Evolutionary conservation across 2,888 invertebrate species (phyloP), one percentile per base, ranked within the genome.

Genomic region (Plemyria rubiginata): DNA sequence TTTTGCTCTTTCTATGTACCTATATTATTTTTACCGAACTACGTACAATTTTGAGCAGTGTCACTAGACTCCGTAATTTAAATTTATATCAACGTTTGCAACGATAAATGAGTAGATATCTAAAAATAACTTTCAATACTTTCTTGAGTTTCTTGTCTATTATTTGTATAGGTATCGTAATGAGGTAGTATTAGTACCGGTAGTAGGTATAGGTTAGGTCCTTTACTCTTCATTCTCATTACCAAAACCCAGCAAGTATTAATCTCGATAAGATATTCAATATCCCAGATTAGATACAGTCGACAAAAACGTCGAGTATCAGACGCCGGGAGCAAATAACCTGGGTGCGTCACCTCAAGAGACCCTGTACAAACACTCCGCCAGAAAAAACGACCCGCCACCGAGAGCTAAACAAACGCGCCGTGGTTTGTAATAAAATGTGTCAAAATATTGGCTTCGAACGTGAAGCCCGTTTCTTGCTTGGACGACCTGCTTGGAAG

Each of bases 331-430:
- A 54, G 56, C 57, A 67, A 68, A 67, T 67, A 71, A 66, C 66
- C 66, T 69, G 69, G 54, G 32, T 41, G 43, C 60, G 67, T 61
- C 69, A 66, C 61, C 64, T 68, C 59, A 67, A 40, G 50, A 60
- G 59, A 59, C 38, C 62, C 62, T 70, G 60, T 63, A 54, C 53
- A 71, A 71, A 69, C 66, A 69, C 59, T 62, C 22, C 38, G 41
- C 8, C 38, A 55, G 52, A 54, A 59, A 60, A 60, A 63, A 68
- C 40, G 55, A 55, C 41, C 60, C 53, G 51, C 54, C 55, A 58
- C 32, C 36, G 29, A 63, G 51, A 52, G 55, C 55, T 55, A 36
- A 60, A 60, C 59, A 63, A 59, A 60, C 59, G 6, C 40, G 29
- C 16, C 40, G 32, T 16, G 59, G 41, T 59, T 60, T 52, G 46